Conservation (phyloP, 1,140 invertebrate genomes). For the Mamestra configurata region DNA sequence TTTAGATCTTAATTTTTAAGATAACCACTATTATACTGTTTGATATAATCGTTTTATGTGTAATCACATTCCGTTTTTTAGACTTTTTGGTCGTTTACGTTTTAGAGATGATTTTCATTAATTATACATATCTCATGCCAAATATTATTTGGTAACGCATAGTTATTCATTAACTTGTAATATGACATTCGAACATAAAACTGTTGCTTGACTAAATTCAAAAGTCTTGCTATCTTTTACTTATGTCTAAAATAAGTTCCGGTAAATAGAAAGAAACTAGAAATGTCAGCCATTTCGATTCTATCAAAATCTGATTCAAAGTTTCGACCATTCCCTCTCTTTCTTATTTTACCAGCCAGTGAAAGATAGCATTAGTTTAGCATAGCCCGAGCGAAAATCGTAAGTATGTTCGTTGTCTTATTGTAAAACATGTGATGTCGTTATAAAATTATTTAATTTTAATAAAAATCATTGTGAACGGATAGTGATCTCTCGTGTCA, state of each 20-base stretch:
- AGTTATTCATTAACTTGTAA: neutral
- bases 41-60: conserved; percentile 49
- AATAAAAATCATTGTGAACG: conserved; percentile 8
- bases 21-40: conserved; percentile 23
- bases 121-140: conserved; percentile 47
- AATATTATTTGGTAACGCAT: conserved; percentile 38
- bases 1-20: conserved; percentile 29
- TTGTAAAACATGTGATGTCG: conserved; percentile 11
- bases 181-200: neutral
- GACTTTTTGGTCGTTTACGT: conserved; percentile 53
- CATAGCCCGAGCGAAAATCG: too few species aligned
- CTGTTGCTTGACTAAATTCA: too few species aligned
- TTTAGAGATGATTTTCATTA: conserved; percentile 51
- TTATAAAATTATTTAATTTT: neutral
- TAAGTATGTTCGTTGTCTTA: neutral
- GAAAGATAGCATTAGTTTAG: too few species aligned
- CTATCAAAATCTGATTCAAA: too few species aligned
- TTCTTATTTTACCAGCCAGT: too few species aligned
- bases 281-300: too few species aligned
- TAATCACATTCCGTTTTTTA: conserved; percentile 57
- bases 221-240: too few species aligned
- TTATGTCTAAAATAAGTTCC: too few species aligned
- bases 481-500: conserved; percentile 61
- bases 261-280: too few species aligned
- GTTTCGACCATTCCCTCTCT: too few species aligned